phyloP scores from a whole-genome alignment of 1,140 invertebrate genomes.

The Trypoxylus dichotomus region DNA sequence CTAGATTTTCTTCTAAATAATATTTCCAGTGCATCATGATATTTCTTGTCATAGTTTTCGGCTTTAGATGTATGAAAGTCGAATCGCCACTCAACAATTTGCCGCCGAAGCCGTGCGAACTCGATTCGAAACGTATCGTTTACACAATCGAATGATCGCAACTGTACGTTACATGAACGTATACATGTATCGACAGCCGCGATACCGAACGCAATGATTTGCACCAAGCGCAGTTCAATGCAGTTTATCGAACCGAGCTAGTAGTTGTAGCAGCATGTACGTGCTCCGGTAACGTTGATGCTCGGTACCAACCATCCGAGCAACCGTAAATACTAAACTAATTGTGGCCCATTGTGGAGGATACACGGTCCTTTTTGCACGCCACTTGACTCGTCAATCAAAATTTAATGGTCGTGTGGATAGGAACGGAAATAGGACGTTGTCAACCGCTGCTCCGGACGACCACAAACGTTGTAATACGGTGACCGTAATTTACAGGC shows the following conservation, averaged over 20 bases:
- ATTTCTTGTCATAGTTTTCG: too few species aligned
- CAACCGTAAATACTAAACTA: slow-evolving; percentile 28
- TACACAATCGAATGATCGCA: background rate
- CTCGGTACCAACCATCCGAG: background rate
- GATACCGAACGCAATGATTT: slow-evolving; percentile 13
- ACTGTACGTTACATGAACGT: background rate
- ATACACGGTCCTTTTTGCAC: slow-evolving; percentile 27
- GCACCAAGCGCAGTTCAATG: slow-evolving; percentile 18
- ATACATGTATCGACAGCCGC: background rate
- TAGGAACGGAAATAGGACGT: slow-evolving; percentile 17
- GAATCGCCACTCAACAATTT: too few species aligned
- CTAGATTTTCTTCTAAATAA: too few species aligned
- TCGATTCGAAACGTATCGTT: background rate
- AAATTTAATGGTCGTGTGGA: slow-evolving; percentile 25
- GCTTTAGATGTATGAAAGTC: too few species aligned
- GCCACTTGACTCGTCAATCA: slow-evolving; percentile 24
- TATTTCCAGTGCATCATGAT: too few species aligned
- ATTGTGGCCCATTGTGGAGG: slow-evolving; percentile 25
- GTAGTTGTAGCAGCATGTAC: background rate
- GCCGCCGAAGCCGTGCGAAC: too few species aligned
- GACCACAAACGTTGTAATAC: slow-evolving; percentile 18
- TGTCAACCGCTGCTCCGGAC: background rate
- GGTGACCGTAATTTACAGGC: slow-evolving; percentile 14
- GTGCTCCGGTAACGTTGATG: background rate
- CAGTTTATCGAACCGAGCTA: slow-evolving; percentile 8